Base-by-base conservation (phyloP, 2,888 invertebrate species). In the Patella ulyssiponensis region DNA sequence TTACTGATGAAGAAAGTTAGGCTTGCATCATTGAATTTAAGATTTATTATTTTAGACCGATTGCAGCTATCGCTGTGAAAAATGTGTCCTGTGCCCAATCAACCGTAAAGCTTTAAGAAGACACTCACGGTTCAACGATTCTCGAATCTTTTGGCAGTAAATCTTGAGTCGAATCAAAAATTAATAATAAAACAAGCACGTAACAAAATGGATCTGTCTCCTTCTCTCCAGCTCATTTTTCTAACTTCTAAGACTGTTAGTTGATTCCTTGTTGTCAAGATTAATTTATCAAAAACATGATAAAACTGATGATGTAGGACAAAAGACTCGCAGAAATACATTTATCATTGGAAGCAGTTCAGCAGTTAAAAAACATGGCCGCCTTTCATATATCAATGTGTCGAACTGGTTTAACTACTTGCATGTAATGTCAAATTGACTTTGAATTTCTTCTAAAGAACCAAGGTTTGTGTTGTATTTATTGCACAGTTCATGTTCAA, bases 51-150 rank as follows among this genome's bases (percentile, higher is more conserved):
- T 64, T 64, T 64, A 64, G 64, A 64, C 64, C 64, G 64, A 64
- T 64, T 64, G 64, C 64, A 64, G 80, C 77, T 80, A 80, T 80
- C 80, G 71, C 75, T 44, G 73, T 75, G 78, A 79, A 78, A 78
- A 80, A 80, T 73, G 78, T 78, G 73, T 77, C 73, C 23, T 58
- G 17, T 52, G 77, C 51, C 51, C 70, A 80, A 78, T 80, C 78
- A 76, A 69, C 73, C 80, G 74, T 23, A 64, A 64, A 64, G 20
- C 64, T 64, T 64, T 23, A 64, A 64, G 64, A 64, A 64, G 23
- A 20, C 23, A 15, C 64, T 64, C 64, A 64, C 64, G 64, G 64
- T 64, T 64, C 20, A 64, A 64, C 64, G 64, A 23, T 11, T 64
- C 64, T 64, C 64, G 23, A 64, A 64, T 64, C 64, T 64, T 64